Evolutionary conservation across 2,113 vertebrate genomes (phyloP).

Genomic region (Pseudopipra pipra): DNA sequence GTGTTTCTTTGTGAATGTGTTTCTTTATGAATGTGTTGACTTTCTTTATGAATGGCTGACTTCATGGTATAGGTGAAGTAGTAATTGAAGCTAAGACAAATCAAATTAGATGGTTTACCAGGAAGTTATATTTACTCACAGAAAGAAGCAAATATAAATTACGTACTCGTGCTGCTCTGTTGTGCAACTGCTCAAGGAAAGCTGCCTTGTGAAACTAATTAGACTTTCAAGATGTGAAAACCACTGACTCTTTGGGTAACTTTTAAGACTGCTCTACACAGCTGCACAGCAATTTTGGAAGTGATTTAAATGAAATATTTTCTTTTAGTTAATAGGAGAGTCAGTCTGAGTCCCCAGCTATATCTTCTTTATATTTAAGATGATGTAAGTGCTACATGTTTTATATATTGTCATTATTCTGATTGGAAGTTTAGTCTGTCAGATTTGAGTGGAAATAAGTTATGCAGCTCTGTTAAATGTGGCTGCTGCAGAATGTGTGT

Average conservation of each 20-base stretch:
- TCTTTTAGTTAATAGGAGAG: not conserved
- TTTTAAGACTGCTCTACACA: not conserved
- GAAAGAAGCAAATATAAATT: not conserved
- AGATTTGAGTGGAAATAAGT: not conserved
- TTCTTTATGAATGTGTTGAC: not conserved
- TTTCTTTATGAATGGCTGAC: not conserved
- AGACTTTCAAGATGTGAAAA: not conserved
- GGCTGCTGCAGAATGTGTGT: not conserved
- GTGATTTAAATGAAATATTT: not conserved
- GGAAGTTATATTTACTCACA: fast-evolving
- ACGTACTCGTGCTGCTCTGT: not conserved
- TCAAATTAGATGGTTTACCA: not conserved
- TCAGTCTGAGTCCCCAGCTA: not conserved
- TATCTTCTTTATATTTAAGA: not conserved
- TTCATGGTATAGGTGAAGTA: not conserved
- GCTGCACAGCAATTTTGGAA: not conserved
- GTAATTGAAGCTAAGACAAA: not conserved
- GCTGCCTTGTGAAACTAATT: not conserved
- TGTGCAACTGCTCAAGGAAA: not conserved
- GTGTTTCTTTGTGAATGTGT: fast-evolving
- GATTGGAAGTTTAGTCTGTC: not conserved
- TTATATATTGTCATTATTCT: not conserved
- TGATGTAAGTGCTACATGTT: not conserved
- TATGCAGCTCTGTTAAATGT: not conserved
- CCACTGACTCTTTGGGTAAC: not conserved